Base-by-base conservation (phyloP, 2,888 invertebrate genomes). In the Protophormia terraenovae region DNA sequence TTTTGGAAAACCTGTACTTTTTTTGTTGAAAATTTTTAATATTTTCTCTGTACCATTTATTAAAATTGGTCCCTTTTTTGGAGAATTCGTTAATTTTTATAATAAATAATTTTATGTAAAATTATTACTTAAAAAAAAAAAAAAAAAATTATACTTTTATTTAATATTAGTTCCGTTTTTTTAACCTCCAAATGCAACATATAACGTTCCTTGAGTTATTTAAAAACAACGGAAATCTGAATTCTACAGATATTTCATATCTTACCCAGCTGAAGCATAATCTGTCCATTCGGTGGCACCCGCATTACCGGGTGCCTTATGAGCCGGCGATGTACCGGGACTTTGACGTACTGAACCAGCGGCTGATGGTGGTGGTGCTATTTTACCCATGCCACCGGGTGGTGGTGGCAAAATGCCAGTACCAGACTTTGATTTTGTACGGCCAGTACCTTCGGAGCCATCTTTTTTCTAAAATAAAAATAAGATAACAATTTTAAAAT, bases 361-460 rank as follows among this genome's bases (percentile, higher is more conserved):
- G 16, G 86, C 84, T 10, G 96, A 95, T 1, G 96, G 97, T 66
- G 97, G 96, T 82, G 96, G 96, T 16, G 96, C 95, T 84, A 96
- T 94, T 92, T 95, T 96, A 35, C 89, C 91, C 22, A 91, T 84
- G 1, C 96, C 95, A 53, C 96, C 95, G 0, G 97, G 97, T 0
- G 97, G 97, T 10, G 98, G 98, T 6, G 98, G 98, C 45, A 98
- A 98, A 80, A 97, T 93, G 2, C 94, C 94, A 1, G 94, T 93
- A 29, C 95, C 94, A 5, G 94, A 92, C 88, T 95, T 94, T 69
- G 91, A 88, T 82, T 95, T 96, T 89, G 96, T 95, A 82, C 95
- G 94, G 14, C 92, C 90, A 58, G 94, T 90, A 47, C 94, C 94
- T 90, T 97, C 97, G 71, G 95, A 95, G 24, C 97, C 97, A 93